phyloP scores from a whole-genome alignment of 2,113 vertebrate species.

The Cochlearius cochlearius region DNA sequence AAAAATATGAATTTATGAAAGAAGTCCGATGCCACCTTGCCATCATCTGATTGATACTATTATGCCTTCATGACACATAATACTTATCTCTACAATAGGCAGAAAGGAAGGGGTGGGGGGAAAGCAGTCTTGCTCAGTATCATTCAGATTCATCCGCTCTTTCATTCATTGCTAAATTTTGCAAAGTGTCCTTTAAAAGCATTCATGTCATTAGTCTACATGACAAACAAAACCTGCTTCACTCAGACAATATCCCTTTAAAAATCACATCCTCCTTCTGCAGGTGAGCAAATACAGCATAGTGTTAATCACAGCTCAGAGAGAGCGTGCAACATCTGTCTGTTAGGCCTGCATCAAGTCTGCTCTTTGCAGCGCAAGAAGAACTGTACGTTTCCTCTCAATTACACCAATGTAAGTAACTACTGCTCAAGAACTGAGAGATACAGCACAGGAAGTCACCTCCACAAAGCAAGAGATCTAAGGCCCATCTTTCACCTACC shows the following conservation, averaged over 20 bases:
- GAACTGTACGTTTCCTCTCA: neutral
- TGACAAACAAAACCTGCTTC: neutral
- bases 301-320: neutral
- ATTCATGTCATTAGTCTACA: neutral
- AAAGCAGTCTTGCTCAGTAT: neutral
- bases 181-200: neutral
- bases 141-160: neutral
- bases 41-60: neutral
- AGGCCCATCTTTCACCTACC: neutral
- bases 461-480: neutral
- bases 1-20: neutral
- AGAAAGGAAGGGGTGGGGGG: rapidly evolving
- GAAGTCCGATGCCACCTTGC: neutral
- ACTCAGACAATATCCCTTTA: neutral
- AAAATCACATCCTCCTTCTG: neutral
- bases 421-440: neutral
- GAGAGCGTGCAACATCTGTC: neutral
- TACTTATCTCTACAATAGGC: neutral
- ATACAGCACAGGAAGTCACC: neutral
- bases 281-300: neutral
- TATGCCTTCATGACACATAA: neutral
- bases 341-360: neutral
- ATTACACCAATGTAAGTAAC: neutral
- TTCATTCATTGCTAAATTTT: neutral
- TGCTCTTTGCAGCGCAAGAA: neutral